Base-by-base conservation (phyloP, 1,140 invertebrate genomes). In the Ostrea edulis region DNA sequence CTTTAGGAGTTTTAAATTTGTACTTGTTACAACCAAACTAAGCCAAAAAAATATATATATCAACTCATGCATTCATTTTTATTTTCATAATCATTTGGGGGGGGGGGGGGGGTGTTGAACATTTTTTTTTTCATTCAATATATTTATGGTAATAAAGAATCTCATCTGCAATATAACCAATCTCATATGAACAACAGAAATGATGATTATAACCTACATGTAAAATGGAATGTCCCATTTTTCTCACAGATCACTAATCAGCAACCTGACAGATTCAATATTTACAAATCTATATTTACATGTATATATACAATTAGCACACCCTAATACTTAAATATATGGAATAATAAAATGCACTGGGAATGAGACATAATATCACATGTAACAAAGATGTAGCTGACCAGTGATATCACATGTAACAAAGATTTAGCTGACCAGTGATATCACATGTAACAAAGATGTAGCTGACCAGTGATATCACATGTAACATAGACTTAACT, bases 181-280 rank as follows among this genome's bases (percentile, higher is more conserved):
- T 77, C 68, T 77, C 68, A 35, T 77, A 77, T 35, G 25, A 77
- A 71, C 8, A 29, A 12, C 12, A 8, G 22, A 71, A n/a, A n/a
- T n/a, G n/a, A n/a, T n/a, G n/a, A n/a, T n/a, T n/a, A n/a, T n/a
- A n/a, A n/a, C n/a, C n/a, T n/a, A n/a, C n/a, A n/a, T n/a, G n/a
- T n/a, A n/a, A n/a, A n/a, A 77, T 77, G 68, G 68, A 77, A 77
- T 77, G 68, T 77, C 29, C 68, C 68, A 77, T 77, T 77, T 77
- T n/a, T 77, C 68, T 29, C 25, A 77, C 68, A 0, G 22, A 77
- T 29, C 11, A 77, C 68, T 77, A 25, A 20, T 62, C n/a, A 62
- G 55, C n/a, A 17, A n/a, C 4, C 65, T 8, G 29, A 77, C 25
- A 29, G 35, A 12, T 17, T 77, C 12, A 12, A 71, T 71, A 77